A percentile compares a stretch with the other conserved stretches of the same genome.
phyloP scores from a whole-genome alignment of 1,140 invertebrate genomes.

The Lysiphlebus fabarum region DNA sequence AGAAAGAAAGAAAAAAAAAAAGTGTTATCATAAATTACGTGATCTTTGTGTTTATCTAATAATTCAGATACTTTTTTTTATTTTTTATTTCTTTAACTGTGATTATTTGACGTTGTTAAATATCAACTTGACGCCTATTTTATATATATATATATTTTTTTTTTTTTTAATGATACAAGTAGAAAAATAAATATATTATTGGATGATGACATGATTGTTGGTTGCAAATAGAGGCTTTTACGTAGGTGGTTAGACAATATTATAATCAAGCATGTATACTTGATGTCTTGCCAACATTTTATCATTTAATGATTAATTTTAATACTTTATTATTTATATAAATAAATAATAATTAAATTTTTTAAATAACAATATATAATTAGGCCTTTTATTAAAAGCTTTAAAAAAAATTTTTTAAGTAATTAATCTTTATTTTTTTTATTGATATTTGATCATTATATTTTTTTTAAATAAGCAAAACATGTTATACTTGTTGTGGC shows the following conservation, averaged over 20 bases:
- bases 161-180: not conserved
- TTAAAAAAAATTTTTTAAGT: too few species aligned
- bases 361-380: too few species aligned
- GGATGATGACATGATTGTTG: constrained; percentile 5
- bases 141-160: too few species aligned
- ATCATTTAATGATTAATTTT: too few species aligned
- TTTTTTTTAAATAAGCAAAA: too few species aligned
- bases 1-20: not conserved
- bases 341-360: too few species aligned
- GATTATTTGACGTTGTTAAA: not conserved
- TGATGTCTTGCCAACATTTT: constrained; percentile 17
- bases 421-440: too few species aligned
- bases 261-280: constrained; percentile 19
- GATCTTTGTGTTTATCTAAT: constrained; percentile 20
- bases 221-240: constrained; percentile 12
- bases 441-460: too few species aligned
- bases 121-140: not conserved
- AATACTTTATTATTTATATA: too few species aligned
- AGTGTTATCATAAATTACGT: constrained; percentile 7
- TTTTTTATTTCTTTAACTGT: constrained; percentile 4
- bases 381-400: too few species aligned
- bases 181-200: constrained; percentile 8
- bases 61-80: constrained; percentile 10
- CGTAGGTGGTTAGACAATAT: constrained; percentile 10
- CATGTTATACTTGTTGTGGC: too few species aligned